Evolutionary conservation across 2,797 vertebrate species (phyloP).

Genomic region (Otolemur crassicaudatus): DNA sequence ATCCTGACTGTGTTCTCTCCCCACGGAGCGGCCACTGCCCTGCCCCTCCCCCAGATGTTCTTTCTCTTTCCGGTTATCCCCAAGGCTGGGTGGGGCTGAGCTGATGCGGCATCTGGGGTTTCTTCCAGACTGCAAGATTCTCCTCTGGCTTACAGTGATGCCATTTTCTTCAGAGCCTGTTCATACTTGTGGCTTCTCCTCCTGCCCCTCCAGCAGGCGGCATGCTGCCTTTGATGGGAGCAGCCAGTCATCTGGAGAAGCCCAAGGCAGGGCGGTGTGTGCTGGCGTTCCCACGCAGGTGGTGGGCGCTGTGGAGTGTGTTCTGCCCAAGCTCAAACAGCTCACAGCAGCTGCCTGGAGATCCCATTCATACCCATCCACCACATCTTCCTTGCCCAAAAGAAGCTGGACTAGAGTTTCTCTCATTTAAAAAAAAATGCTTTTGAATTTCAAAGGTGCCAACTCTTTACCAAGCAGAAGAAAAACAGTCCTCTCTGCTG

Average conservation of each 20-base stretch:
- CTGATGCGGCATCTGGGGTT: not conserved
- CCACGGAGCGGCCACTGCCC: not conserved
- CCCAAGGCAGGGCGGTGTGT: not conserved
- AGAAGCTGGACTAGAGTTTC: not conserved
- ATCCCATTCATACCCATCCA: fast-evolving
- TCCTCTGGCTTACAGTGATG: no score
- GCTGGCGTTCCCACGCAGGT: fast-evolving
- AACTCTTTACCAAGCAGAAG: not conserved
- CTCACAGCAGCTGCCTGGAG: not conserved
- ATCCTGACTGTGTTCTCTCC: not conserved
- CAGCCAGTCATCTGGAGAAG: not conserved
- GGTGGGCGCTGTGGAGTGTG: not conserved
- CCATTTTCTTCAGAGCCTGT: not conserved
- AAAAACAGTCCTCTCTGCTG: fast-evolving
- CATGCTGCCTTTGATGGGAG: not conserved
- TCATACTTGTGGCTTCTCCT: not conserved
- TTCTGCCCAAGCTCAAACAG: not conserved
- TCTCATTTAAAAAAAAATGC: not conserved
- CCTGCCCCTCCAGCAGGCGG: not conserved
- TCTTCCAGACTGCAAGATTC: not conserved
- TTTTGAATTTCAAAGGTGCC: conserved; percentile 31
- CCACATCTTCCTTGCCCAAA: not conserved
- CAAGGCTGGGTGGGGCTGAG: not conserved
- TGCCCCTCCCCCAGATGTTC: fast-evolving
- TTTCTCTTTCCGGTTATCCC: not conserved